Evolutionary conservation across 2,113 vertebrate species (phyloP).

Genomic region (Geothlypis trichas): DNA sequence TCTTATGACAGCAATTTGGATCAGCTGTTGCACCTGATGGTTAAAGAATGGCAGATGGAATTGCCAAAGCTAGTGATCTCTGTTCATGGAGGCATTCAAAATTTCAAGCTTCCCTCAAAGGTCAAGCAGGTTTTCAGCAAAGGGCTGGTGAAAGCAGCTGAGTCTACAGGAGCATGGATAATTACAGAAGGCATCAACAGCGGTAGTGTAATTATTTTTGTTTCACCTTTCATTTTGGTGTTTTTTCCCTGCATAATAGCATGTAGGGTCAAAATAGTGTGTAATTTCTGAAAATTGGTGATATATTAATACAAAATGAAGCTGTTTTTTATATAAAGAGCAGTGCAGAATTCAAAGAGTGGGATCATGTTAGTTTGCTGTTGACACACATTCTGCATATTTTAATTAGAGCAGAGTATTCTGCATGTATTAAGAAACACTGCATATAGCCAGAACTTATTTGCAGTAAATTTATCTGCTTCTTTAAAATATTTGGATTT

Average conservation of each 20-base stretch:
- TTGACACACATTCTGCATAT: neutral
- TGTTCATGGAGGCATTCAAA: conserved; percentile 89
- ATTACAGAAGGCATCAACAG: conserved; percentile 93
- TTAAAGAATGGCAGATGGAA: conserved; percentile 96
- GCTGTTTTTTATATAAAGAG: neutral
- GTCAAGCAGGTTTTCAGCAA: conserved; percentile 88
- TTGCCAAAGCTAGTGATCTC: conserved; percentile 91
- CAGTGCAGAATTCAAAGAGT: neutral
- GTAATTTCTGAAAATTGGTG: neutral
- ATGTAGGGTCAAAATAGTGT: neutral
- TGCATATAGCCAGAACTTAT: neutral
- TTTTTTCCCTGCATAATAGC: neutral
- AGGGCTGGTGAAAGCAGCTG: conserved; percentile 89
- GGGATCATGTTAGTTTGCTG: neutral
- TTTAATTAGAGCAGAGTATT: neutral
- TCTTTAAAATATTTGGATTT: neutral
- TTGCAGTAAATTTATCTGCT: neutral
- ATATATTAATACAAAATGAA: neutral
- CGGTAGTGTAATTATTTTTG: conserved; percentile 68
- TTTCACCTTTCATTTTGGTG: neutral
- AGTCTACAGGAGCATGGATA: conserved; percentile 95
- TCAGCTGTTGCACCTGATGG: conserved; percentile 87
- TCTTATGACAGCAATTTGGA: conserved; percentile 88
- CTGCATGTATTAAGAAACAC: neutral
- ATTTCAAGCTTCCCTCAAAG: conserved; percentile 86